Conservation (phyloP, 2,113 vertebrate species). For the Trochalopteron elliotii region DNA sequence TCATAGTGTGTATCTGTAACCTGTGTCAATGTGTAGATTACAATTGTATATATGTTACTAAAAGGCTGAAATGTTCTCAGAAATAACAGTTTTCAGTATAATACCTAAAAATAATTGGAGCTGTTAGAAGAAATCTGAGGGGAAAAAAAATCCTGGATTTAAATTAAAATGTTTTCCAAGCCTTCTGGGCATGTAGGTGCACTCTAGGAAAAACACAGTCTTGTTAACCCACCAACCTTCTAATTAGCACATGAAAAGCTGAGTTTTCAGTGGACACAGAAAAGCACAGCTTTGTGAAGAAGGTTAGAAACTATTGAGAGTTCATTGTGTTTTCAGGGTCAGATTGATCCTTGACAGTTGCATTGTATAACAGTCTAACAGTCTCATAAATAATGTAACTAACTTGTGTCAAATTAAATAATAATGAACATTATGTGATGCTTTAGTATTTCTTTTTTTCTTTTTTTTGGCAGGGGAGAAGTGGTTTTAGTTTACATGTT, state of each 20-base stretch:
- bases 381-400: not conserved
- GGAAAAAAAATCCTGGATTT: accelerated
- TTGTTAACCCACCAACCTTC: not conserved
- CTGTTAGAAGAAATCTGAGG: not conserved
- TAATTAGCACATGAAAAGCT: not conserved
- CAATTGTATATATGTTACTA: not conserved
- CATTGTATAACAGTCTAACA: not conserved
- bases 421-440: not conserved
- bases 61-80: not conserved
- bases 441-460: not conserved
- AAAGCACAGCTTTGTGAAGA: not conserved
- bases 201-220: not conserved
- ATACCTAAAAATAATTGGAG: not conserved
- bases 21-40: not conserved
- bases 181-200: not conserved
- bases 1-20: not conserved
- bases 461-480: accelerated
- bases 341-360: not conserved
- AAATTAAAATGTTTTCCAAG: not conserved
- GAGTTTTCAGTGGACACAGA: not conserved
- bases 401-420: not conserved
- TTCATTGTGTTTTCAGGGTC: not conserved
- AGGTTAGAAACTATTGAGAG: not conserved
- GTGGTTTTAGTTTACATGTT: not conserved
- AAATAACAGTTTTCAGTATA: not conserved